Evolutionary conservation across 2,113 vertebrate species (phyloP).

Genomic region (Rhinoderma darwinii): DNA sequence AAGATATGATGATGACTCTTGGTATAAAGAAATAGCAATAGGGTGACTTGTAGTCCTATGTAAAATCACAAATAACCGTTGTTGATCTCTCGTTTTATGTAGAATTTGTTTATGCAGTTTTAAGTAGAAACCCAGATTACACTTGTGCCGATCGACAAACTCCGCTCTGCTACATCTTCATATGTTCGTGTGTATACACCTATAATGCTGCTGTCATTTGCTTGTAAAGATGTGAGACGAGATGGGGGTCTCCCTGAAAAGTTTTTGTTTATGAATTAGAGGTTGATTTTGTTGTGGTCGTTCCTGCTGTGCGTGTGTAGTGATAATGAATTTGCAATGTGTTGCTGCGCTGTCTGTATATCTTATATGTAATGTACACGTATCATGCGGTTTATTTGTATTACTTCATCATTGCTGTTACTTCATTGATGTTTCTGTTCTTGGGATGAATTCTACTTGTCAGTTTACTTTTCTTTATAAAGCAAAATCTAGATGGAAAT

Average conservation of each 20-base stretch:
- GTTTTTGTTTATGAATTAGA: neutral
- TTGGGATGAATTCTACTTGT: neutral
- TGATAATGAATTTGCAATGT: neutral
- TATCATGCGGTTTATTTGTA: too few species aligned
- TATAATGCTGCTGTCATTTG: neutral
- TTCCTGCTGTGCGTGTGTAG: neutral
- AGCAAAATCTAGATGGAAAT: neutral
- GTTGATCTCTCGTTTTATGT: too few species aligned
- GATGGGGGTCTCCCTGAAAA: neutral
- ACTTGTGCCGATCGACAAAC: neutral
- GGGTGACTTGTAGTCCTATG: too few species aligned
- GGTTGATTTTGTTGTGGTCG: neutral
- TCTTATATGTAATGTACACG: too few species aligned
- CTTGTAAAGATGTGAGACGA: neutral
- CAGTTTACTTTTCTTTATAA: neutral
- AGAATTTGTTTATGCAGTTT: too few species aligned
- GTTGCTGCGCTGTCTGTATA: neutral
- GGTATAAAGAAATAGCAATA: too few species aligned
- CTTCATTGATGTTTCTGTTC: neutral
- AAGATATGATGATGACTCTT: too few species aligned
- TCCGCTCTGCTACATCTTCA: neutral
- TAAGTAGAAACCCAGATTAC: neutral
- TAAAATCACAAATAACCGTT: too few species aligned
- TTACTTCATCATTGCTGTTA: too few species aligned
- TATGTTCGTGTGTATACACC: neutral